phyloP scores from a whole-genome alignment of 2,888 invertebrate species.

The Fragum sueziense region DNA sequence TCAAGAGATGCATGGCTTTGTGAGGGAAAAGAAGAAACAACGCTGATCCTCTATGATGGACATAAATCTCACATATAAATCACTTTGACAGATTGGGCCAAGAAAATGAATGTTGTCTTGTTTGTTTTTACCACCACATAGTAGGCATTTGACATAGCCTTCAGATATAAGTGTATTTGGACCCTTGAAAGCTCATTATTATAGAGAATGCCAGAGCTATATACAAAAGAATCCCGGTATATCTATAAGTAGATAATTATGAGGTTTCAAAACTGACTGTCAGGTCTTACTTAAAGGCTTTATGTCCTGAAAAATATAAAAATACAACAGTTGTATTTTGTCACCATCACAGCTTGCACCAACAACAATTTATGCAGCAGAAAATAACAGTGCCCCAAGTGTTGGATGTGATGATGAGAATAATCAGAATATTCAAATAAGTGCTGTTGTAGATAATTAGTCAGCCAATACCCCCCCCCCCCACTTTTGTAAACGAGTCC shows the following conservation, averaged over 20 bases:
- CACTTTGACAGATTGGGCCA: slow-evolving; percentile 49
- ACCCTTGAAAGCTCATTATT: slow-evolving; percentile 23
- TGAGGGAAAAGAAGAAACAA: background rate
- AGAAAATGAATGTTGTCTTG: slow-evolving; percentile 40
- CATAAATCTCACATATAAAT: slow-evolving; percentile 46
- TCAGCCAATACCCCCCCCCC: too few species aligned
- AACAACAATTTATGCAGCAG: slow-evolving; percentile 6
- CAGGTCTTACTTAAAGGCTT: slow-evolving; percentile 36
- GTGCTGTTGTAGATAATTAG: too few species aligned
- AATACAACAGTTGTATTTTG: slow-evolving; percentile 8
- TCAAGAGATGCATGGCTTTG: background rate
- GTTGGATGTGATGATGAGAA: too few species aligned
- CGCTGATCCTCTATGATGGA: slow-evolving; percentile 47
- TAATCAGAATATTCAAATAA: too few species aligned
- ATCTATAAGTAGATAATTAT: slow-evolving; percentile 38
- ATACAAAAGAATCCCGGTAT: slow-evolving; percentile 29
- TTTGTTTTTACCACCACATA: slow-evolving; percentile 62
- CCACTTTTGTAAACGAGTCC: too few species aligned
- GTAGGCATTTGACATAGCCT: slow-evolving; percentile 45
- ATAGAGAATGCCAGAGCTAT: slow-evolving; percentile 32
- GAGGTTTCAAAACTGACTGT: slow-evolving; percentile 35
- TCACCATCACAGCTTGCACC: slow-evolving; percentile 7
- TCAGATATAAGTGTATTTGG: slow-evolving; percentile 44
- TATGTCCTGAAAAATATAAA: slow-evolving; percentile 25
- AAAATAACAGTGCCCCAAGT: too few species aligned